A percentile compares a stretch with the other conserved stretches of the same genome.
phyloP scores from a whole-genome alignment of 1,140 invertebrate genomes.

The Agrypnia vestita region DNA sequence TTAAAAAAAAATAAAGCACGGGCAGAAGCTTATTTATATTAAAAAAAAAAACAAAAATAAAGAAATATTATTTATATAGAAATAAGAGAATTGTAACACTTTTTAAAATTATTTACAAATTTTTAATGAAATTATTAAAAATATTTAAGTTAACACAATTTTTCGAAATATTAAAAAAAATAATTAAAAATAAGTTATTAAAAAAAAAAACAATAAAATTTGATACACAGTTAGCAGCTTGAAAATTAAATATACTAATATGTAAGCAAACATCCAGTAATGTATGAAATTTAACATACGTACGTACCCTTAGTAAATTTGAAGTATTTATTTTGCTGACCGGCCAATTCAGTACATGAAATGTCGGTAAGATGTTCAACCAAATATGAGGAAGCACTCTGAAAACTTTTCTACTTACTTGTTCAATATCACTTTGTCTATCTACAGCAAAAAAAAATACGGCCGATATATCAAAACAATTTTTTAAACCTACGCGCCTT shows the following conservation, averaged over 20 bases:
- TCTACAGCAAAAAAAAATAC: conserved; percentile 8
- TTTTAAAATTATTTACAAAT: not conserved
- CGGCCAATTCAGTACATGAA: conserved; percentile 14
- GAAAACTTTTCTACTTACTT: conserved; percentile 22
- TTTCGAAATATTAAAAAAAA: too few species aligned
- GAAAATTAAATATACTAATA: not conserved
- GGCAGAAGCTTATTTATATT: not conserved
- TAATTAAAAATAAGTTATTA: too few species aligned
- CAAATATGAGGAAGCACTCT: conserved; percentile 16
- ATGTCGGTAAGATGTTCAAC: conserved; percentile 5
- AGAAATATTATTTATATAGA: not conserved
- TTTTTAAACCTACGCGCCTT: not conserved
- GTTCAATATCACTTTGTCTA: conserved; percentile 8
- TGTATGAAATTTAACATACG: not conserved
- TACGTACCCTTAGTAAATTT: conserved; percentile 17
- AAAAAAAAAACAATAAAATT: too few species aligned
- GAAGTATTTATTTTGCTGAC: conserved; percentile 11
- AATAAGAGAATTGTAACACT: not conserved
- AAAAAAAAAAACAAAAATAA: not conserved
- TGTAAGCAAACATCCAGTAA: not conserved
- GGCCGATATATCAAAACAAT: not conserved
- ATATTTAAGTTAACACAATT: too few species aligned
- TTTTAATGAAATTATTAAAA: too few species aligned
- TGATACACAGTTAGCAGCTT: too few species aligned
- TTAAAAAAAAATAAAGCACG: not conserved